Evolutionary conservation across 2,888 invertebrate genomes (phyloP), one percentile per base, ranked within the genome.

Genomic region (Agrochola macilenta): DNA sequence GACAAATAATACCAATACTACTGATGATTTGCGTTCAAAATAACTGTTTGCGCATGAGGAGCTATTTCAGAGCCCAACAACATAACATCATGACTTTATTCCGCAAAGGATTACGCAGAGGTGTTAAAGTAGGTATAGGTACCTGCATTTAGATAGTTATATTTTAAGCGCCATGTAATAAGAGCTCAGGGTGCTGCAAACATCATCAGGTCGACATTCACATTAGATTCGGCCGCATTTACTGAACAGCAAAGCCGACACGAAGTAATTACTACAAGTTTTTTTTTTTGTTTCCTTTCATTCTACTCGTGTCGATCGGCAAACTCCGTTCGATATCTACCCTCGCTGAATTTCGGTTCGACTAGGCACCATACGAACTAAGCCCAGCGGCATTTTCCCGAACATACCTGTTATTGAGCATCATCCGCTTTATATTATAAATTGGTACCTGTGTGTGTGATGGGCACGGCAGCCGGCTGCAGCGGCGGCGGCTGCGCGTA

Each of bases 401-500:
- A 20, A 66, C 7, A 46, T 46, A 46, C 7, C 12, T 20, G 5
- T 26, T 20, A 43, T 12, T 35, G 35, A 35, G 35, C 35, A 35
- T 35, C n/a, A n/a, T n/a, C n/a, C n/a, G n/a, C n/a, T n/a, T n/a
- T n/a, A n/a, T n/a, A n/a, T n/a, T n/a, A n/a, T n/a, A n/a, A n/a
- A n/a, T n/a, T 20, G 35, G 35, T 69, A 69, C 83, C 83, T 83
- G 87, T 35, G 61, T 87, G 87, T 76, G 81, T n/a, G 12, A 84
- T 80, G 43, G 89, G 90, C 79, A 90, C 86, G 63, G 91, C 91
- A 69, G 93, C 81, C 78, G 91, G 90, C 88, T 92, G 94, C 82
- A 90, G 92, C 85, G 94, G 93, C 86, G 93, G 92, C 88, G 91
- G 93, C 85, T 90, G 93, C 78, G 92, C 90, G 88, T 93, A 94